A percentile compares a stretch with the other conserved stretches of the same genome.
These are phyloP conservation scores for Ennomos erosarius DNA, from an alignment of 2,888 invertebrate species.

Conservation along the genomic window DNA sequence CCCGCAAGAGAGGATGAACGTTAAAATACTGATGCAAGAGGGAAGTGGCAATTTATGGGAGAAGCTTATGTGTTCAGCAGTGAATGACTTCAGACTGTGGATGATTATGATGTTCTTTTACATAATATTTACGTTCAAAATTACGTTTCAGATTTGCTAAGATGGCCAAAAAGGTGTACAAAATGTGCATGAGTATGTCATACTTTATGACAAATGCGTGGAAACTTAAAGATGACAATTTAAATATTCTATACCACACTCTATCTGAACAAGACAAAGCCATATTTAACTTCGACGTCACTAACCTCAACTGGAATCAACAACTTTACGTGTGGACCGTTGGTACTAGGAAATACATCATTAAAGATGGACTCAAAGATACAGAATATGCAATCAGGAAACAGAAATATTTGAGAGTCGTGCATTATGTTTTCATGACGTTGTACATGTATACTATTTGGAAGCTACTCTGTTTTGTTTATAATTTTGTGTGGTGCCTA, in stretches of 20 bases:
- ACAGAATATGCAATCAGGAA: conserved; percentile 16
- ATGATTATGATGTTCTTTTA: no score
- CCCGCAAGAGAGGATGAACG: no score
- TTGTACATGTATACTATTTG: conserved; percentile 25
- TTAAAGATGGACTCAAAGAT: conserved; percentile 34
- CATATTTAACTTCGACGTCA: conserved; percentile 39
- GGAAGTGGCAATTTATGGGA: no score
- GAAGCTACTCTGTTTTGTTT: conserved; percentile 16
- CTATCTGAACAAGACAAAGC: conserved; percentile 33
- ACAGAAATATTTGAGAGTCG: conserved; percentile 11
- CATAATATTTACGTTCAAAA: no score
- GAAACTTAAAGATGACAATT: conserved; percentile 28
- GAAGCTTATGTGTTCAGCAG: no score
- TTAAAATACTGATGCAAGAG: no score
- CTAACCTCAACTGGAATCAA: conserved; percentile 25
- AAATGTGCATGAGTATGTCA: conserved; percentile 5
- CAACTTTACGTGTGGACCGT: conserved; percentile 21
- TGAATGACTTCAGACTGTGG: no score
- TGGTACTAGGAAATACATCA: conserved; percentile 29
- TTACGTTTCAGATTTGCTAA: conserved; percentile 33
- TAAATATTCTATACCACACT: conserved; percentile 13
- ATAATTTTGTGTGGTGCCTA: neutral
- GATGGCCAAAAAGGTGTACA: conserved; percentile 33
- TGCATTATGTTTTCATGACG: conserved; percentile 22
- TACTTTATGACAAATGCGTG: conserved; percentile 29